Percentiles rank a stretch among this genome's conserved stretches.
Evolutionary conservation across 2,797 vertebrate genomes (phyloP).

Genomic region (Rhadinocentrus ornatus): DNA sequence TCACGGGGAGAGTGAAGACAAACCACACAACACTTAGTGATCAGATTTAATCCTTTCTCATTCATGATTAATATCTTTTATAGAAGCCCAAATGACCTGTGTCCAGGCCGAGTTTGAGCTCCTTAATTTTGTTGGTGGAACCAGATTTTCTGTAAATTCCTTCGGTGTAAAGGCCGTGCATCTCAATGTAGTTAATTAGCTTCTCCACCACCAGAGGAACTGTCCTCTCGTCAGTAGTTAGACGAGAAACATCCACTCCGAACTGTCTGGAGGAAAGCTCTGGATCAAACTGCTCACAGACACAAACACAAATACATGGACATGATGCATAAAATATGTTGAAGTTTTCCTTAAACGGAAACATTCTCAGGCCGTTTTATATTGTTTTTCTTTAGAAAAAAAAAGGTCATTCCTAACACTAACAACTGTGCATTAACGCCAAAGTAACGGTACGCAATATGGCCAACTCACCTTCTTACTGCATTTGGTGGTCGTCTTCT

Average conservation of each 20-base stretch:
- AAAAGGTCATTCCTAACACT: not conserved
- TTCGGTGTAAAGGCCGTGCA: conserved; percentile 98
- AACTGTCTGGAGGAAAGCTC: conserved; percentile 96
- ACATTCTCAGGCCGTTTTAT: not conserved
- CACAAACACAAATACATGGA: conserved; percentile 27
- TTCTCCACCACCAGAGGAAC: conserved; percentile 96
- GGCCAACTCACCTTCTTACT: conserved; percentile 92
- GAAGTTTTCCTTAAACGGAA: not conserved
- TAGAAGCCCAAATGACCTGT: conserved; percentile 80
- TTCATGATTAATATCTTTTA: not conserved
- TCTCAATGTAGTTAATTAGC: conserved; percentile 98
- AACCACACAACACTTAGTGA: not conserved
- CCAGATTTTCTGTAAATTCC: conserved; percentile 98
- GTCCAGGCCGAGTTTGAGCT: conserved; percentile 93
- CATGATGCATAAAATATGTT: not conserved
- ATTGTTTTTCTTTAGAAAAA: not conserved
- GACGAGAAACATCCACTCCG: conserved; percentile 92
- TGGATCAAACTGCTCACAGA: conserved; percentile 87
- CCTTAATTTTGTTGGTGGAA: conserved; percentile 97
- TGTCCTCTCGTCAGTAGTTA: conserved; percentile 92
- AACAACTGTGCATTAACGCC: conserved; percentile 2
- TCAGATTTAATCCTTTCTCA: not conserved
- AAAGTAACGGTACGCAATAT: conserved; percentile 29
- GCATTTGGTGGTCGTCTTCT: conserved; percentile 92
- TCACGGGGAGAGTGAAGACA: conserved; percentile 12